A percentile compares a stretch with the other conserved stretches of the same genome.
phyloP scores from a whole-genome alignment of 2,113 vertebrate species.

The Chaetorhynchus papuensis region DNA sequence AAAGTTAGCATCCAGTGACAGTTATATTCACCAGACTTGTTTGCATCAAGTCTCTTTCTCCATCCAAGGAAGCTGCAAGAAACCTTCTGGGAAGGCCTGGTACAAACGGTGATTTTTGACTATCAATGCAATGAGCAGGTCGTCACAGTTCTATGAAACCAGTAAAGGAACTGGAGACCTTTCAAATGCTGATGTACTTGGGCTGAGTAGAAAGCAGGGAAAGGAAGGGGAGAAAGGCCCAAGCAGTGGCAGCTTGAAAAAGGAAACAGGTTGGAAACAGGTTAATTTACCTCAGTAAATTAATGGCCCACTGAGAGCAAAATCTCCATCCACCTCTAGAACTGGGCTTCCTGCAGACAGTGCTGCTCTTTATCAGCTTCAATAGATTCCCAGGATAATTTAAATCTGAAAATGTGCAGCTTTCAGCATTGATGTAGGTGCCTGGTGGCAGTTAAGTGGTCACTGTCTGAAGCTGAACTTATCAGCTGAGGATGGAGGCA shows the following conservation, averaged over 20 bases:
- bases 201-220: neutral
- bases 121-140: neutral
- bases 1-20: constrained; percentile 43
- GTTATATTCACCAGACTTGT: constrained; percentile 4
- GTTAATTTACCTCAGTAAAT: neutral
- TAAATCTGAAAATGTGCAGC: constrained; percentile 40
- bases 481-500: constrained; percentile 18
- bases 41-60: neutral
- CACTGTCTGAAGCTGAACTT: constrained; percentile 30
- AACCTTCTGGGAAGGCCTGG: neutral
- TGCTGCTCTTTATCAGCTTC: neutral
- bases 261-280: neutral
- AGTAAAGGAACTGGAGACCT: neutral
- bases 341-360: neutral
- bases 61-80: neutral
- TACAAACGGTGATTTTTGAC: neutral
- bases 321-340: neutral
- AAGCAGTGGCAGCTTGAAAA: neutral
- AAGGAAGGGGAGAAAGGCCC: neutral
- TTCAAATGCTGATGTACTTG: neutral
- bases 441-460: constrained; percentile 30
- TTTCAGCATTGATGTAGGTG: constrained; percentile 11
- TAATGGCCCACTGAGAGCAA: neutral
- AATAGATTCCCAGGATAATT: constrained; percentile 22
- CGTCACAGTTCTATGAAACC: neutral